Evolutionary conservation across 2,797 vertebrate genomes (phyloP).

Genomic region (Simalia tracyae): DNA sequence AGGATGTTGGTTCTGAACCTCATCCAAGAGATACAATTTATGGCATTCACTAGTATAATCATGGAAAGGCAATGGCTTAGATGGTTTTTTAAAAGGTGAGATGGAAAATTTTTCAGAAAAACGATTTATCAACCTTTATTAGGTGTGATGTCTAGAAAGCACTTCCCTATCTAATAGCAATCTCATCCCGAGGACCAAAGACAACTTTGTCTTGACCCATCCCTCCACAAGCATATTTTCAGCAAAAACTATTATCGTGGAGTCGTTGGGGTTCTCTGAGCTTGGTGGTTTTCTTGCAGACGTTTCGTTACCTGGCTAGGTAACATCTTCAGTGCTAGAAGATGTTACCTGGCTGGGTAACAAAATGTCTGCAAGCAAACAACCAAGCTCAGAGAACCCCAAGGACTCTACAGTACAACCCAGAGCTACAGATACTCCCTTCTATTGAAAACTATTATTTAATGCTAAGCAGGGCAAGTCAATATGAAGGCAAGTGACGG

Average conservation of each 20-base stretch:
- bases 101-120: too few relatives aligned
- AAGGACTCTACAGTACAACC: too few relatives aligned
- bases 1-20: too few relatives aligned
- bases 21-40: not conserved
- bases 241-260: not conserved
- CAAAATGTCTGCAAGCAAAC: too few relatives aligned
- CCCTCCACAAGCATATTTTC: not conserved
- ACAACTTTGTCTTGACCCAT: not conserved
- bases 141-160: not conserved
- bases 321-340: too few relatives aligned
- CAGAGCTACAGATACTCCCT: too few relatives aligned
- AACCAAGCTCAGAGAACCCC: too few relatives aligned
- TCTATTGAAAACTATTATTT: not conserved
- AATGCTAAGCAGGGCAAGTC: not conserved
- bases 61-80: not conserved
- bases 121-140: not conserved
- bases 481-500: fast-evolving
- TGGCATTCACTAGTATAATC: not conserved
- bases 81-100: not conserved
- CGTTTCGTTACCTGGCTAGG: too few relatives aligned
- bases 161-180: not conserved
- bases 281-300: too few relatives aligned
- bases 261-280: too few relatives aligned
- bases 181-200: too few relatives aligned
- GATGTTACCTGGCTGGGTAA: too few relatives aligned